Conservation (phyloP, 2,888 invertebrate species). For the Sinopyrophorus schimmeli region DNA sequence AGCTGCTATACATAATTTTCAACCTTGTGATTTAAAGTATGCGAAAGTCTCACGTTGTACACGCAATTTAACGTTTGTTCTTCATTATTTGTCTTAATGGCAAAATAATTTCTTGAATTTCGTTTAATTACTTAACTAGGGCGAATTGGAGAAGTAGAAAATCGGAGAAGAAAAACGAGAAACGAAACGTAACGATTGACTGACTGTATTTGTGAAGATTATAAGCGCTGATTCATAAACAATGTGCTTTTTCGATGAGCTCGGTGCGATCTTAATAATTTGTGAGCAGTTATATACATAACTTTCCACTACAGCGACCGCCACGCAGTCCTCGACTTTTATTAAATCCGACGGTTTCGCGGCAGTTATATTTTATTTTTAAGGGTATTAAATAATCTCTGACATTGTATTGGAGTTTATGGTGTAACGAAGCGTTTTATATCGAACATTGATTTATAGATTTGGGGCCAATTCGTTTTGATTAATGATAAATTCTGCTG, state of each 20-base stretch:
- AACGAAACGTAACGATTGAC: constrained; percentile 5
- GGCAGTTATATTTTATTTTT: constrained; percentile 2
- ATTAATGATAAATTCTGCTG: constrained; percentile 38
- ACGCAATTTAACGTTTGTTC: neutral
- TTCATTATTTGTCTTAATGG: constrained; percentile 6
- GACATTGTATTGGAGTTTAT: constrained; percentile 18
- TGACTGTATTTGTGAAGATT: too few relatives aligned
- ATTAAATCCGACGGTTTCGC: neutral
- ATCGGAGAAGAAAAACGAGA: neutral
- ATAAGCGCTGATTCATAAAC: too few relatives aligned
- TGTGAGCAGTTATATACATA: constrained; percentile 6
- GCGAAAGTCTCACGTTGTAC: neutral
- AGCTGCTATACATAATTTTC: too few relatives aligned
- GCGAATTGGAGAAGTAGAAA: neutral
- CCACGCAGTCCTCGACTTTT: neutral
- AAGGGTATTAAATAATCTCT: constrained; percentile 17
- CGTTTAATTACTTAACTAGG: constrained; percentile 4
- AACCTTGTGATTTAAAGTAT: too few relatives aligned
- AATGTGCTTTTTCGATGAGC: too few relatives aligned
- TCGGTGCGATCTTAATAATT: neutral
- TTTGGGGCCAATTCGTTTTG: constrained; percentile 40
- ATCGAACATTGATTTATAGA: constrained; percentile 40
- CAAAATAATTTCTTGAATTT: neutral
- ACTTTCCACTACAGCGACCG: too few relatives aligned
- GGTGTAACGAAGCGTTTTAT: constrained; percentile 39